These are phyloP conservation scores for Escarpia spicata DNA, from an alignment of 2,888 invertebrate species.

Conservation along the genomic window DNA sequence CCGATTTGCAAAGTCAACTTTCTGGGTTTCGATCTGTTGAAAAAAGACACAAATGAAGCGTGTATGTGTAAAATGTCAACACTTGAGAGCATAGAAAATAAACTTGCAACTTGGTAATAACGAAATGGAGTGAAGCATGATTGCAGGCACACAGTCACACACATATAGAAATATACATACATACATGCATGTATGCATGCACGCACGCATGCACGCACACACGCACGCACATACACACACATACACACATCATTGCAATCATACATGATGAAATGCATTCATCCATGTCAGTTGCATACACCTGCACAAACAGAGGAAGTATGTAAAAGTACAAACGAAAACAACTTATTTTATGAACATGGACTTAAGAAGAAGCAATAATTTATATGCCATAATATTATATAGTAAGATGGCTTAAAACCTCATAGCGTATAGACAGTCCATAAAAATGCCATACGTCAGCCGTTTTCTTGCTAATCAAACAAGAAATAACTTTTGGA, in stretches of 20 bases:
- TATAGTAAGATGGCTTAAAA: no score
- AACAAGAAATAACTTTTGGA: neutral
- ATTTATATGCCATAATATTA: neutral
- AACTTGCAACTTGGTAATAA: no score
- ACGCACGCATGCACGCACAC: neutral
- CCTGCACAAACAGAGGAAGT: neutral
- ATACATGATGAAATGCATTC: neutral
- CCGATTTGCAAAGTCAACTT: slow-evolving; percentile 49
- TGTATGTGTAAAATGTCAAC: neutral
- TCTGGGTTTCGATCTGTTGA: slow-evolving; percentile 55
- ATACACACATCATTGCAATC: neutral
- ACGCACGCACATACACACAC: neutral
- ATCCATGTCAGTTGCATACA: neutral
- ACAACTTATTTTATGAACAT: neutral
- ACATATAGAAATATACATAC: neutral
- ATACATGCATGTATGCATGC: neutral
- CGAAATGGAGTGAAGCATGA: no score
- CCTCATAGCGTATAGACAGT: neutral
- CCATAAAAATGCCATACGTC: neutral
- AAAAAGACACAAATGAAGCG: slow-evolving; percentile 32
- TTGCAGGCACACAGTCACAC: neutral
- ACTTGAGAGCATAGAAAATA: no score
- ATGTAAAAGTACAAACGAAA: neutral
- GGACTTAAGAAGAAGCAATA: neutral
- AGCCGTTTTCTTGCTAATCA: neutral